Evolutionary conservation across 2,888 invertebrate species (phyloP).

Genomic region (Hedychridium roseum): DNA sequence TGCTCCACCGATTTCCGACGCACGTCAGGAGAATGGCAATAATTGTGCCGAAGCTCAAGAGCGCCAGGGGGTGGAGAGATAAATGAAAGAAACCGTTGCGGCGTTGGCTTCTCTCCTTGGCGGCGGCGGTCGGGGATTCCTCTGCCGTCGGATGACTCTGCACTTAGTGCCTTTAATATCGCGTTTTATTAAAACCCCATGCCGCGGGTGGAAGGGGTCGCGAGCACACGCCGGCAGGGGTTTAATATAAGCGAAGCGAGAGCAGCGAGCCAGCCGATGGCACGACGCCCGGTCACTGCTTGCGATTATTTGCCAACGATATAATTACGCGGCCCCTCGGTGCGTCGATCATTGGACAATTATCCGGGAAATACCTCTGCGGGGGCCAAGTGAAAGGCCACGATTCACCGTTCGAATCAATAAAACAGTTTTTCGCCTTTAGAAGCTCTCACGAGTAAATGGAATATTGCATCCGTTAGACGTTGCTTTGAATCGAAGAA

Average conservation of each 20-base stretch:
- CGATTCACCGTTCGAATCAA: too few relatives aligned
- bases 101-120: conserved; percentile 6
- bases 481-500: too few relatives aligned
- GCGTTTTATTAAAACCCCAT: conserved; percentile 43
- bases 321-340: conserved; percentile 32
- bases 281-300: conserved; percentile 21
- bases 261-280: conserved; percentile 21
- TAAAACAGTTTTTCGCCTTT: too few relatives aligned
- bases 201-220: conserved; percentile 12
- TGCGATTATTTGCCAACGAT: conserved; percentile 42
- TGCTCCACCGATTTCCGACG: too few relatives aligned
- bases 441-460: too few relatives aligned
- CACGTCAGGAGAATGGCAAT: conserved; percentile 11
- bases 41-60: conserved; percentile 16
- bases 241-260: conserved; percentile 43
- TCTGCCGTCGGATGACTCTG: too few relatives aligned
- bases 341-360: too few relatives aligned
- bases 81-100: conserved; percentile 27
- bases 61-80: conserved; percentile 8
- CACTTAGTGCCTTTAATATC: conserved; percentile 47
- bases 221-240: conserved; percentile 10
- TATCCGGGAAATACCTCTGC: too few relatives aligned
- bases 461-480: too few relatives aligned
- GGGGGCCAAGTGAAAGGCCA: too few relatives aligned
- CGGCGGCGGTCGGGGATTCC: conserved; percentile 9